phyloP scores from a whole-genome alignment of 2,113 vertebrate genomes.

The Otolemur garnettii region DNA sequence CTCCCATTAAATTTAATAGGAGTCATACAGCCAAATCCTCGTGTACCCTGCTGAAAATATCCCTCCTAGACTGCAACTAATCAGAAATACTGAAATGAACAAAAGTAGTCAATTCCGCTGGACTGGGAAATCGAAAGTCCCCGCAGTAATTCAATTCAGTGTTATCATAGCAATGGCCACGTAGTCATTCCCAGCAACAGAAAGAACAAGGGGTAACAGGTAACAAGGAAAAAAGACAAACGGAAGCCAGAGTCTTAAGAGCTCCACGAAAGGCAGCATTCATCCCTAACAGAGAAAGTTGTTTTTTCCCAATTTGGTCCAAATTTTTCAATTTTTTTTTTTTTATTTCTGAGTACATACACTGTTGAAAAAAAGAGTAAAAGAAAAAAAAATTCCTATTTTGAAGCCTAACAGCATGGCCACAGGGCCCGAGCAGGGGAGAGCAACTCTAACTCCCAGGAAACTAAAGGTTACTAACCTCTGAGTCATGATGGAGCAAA shows the following conservation, averaged over 20 bases:
- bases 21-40: conserved; percentile 62
- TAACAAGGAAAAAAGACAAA: conserved; percentile 33
- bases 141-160: conserved; percentile 52
- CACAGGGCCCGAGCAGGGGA: neutral
- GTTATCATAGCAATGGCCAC: neutral
- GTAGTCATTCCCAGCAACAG: neutral
- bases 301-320: neutral
- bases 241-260: conserved; percentile 33
- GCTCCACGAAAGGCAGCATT: conserved; percentile 62
- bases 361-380: neutral
- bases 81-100: conserved; percentile 74
- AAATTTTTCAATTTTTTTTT: neutral
- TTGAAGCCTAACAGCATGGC: conserved; percentile 37
- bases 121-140: conserved; percentile 60
- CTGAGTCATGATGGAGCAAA: conserved; percentile 1
- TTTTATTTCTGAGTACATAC: neutral
- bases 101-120: conserved; percentile 54
- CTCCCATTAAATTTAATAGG: conserved; percentile 71
- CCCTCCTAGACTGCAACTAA: conserved; percentile 67
- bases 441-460: neutral
- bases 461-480: neutral
- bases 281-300: conserved; percentile 18
- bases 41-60: conserved; percentile 65
- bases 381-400: neutral
- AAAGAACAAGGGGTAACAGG: neutral